phyloP scores from a whole-genome alignment of 2,888 invertebrate species.

The Drosophila gaucha region DNA sequence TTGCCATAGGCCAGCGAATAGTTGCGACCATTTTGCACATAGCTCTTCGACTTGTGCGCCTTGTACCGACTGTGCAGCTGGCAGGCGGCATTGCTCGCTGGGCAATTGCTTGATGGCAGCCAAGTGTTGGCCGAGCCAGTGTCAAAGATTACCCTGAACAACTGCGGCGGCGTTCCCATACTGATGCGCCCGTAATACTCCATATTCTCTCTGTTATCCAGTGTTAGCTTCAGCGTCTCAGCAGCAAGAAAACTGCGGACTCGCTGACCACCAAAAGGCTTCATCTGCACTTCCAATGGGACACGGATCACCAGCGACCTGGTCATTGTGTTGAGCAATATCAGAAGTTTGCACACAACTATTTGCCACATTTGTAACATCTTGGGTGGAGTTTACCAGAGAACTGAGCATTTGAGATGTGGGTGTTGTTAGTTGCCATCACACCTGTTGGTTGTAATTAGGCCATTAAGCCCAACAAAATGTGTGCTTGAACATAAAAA shows the following conservation, averaged over 20 bases:
- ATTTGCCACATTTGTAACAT: constrained; percentile 36
- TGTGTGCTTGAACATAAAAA: not conserved
- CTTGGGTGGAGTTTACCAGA: constrained; percentile 8
- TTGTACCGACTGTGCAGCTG: constrained; percentile 98
- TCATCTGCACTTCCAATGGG: constrained; percentile 20
- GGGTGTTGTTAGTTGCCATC: not conserved
- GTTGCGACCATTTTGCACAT: constrained; percentile 92
- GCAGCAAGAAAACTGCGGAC: not conserved
- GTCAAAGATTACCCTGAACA: constrained; percentile 97
- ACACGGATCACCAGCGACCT: constrained; percentile 27
- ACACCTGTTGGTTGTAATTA: constrained; percentile 22
- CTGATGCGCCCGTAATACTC: constrained; percentile 95
- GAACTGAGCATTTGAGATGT: constrained; percentile 11
- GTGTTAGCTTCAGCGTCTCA: constrained; percentile 8
- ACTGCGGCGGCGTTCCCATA: constrained; percentile 95
- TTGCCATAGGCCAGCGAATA: constrained; percentile 97
- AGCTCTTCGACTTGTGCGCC: constrained; percentile 91
- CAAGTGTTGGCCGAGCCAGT: constrained; percentile 99
- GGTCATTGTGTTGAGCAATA: not conserved
- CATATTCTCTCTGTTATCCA: constrained; percentile 42
- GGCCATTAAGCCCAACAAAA: constrained; percentile 5
- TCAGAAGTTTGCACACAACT: constrained; percentile 1
- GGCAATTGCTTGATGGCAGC: constrained; percentile 98
- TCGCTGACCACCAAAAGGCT: not conserved
- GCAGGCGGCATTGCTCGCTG: constrained; percentile 95